Evolutionary conservation across 1,140 invertebrate species (phyloP), one percentile per base, ranked within the genome.

Genomic region (Nylanderia fulva): DNA sequence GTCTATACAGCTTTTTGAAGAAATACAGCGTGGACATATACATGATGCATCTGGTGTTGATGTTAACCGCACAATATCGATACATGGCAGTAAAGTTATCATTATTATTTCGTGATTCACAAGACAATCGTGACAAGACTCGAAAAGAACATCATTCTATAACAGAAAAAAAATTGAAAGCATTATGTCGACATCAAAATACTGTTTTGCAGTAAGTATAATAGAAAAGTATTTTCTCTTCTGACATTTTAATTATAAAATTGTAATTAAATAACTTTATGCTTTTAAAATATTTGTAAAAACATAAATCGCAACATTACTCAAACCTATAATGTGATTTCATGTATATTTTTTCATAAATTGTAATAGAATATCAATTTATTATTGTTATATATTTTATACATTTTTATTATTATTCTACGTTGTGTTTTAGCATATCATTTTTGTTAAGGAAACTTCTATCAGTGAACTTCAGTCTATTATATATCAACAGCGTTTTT

Each of bases 11-110:
- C 63, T 90, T 0, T 21, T 69, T 0, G 15, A 85, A 66, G 39
- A 91, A 91, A 56, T 54, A 71, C 2, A 64, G 90, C 9, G 27
- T 90, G 9, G 91, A 91, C 18, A 0, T 91, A 2, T 91, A 91
- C 33, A 84, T 80, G 18, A 90, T 87, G 29, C 79, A 91, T 8
- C 29, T 89, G 0, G 84, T 91, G n/a, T 52, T 88, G 0, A 42
- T 91, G 6, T 54, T 89, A 7, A 90, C 90, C 0, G 87, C 86
- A 0, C 86, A 91, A 9, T 91, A 91, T 56, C 80, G 74, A 52
- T 91, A 90, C 36, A 27, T 82, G 2, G 66, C 75, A 8, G 7
- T n/a, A 0, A 69, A 86, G 48, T 60, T 90, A 24, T 36, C 39
- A 2, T 27, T 36, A 11, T 29, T 87, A 11, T 79, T 87, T 61